Base-by-base conservation (phyloP, 2,888 invertebrate species). In the Trachelus iudaicus region DNA sequence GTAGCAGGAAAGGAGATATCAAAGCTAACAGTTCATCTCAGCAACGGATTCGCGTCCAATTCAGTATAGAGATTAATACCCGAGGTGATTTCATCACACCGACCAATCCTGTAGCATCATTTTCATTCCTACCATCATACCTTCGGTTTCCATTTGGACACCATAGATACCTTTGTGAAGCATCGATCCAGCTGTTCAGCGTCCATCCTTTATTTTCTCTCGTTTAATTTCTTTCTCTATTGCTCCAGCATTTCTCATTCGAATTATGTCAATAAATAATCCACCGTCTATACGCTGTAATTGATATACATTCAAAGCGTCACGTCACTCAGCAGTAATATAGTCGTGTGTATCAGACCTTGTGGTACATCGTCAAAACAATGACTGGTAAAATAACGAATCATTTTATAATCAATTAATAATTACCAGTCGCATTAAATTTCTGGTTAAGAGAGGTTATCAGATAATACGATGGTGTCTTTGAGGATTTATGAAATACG, bases 121-220 rank as follows among this genome's bases (percentile, higher is more conserved):
- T 23, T 56, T 56, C 23, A 71, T 71, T 71, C 15, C 71, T 33
- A 34, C 31, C 6, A 71, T 76, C 73, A 75, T 73, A 79, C 77
- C 78, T 79, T 79, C 73, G 79, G 78, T 82, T 81, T 83, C 83
- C 81, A 81, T 85, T 84, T 85, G 85, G 85, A 86, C 85, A 84
- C 84, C 86, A 87, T 87, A 87, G 84, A 86, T 87, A 87, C 81
- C 81, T 81, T 83, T 81, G 83, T 86, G 86, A 86, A 85, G 85
- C 85, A 87, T 84, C 81, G 71, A 80, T 81, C 79, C 78, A 80
- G 83, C 80, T 81, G 75, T 73, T 79, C 78, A 77, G 69, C 74
- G 75, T 73, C 73, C 73, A 75, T 71, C 71, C 13, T 71, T 23
- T 31, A 34, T 34, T 71, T 34, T 31, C n/a, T 71, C 31, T 34